These are phyloP conservation scores for Agapornis canus DNA, from an alignment of 2,797 vertebrate species.

Conservation along the genomic window DNA sequence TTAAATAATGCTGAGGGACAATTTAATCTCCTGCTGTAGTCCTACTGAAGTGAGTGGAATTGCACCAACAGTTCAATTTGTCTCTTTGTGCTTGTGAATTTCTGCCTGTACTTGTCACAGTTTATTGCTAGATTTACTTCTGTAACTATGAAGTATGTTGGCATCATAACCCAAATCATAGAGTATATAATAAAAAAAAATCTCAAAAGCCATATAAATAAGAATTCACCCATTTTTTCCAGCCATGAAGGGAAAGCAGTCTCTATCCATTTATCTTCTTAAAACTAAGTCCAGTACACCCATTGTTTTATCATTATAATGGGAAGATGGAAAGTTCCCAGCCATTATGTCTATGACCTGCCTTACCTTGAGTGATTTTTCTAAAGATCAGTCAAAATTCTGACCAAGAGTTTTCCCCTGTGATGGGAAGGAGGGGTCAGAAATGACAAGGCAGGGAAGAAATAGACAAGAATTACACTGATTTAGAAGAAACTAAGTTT, in stretches of 20 bases:
- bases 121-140: neutral
- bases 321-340: neutral
- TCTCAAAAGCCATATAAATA: neutral
- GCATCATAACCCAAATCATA: neutral
- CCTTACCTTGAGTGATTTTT: neutral
- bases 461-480: neutral
- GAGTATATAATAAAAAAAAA: neutral
- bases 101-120: neutral
- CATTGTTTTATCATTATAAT: neutral
- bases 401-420: neutral
- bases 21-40: neutral
- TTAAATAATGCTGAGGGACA: slow-evolving; percentile 42
- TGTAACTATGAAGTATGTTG: neutral
- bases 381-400: neutral
- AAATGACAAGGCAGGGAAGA: neutral
- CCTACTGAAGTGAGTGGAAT: neutral
- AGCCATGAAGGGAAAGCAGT: neutral
- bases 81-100: neutral
- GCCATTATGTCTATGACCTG: neutral
- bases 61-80: slow-evolving; percentile 11
- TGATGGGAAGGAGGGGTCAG: neutral
- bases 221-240: neutral
- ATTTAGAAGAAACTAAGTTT: neutral
- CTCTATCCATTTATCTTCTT: neutral
- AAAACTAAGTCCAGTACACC: neutral